Evolutionary conservation across 2,888 invertebrate species (phyloP).

Genomic region (Monoplex corrugatus): DNA sequence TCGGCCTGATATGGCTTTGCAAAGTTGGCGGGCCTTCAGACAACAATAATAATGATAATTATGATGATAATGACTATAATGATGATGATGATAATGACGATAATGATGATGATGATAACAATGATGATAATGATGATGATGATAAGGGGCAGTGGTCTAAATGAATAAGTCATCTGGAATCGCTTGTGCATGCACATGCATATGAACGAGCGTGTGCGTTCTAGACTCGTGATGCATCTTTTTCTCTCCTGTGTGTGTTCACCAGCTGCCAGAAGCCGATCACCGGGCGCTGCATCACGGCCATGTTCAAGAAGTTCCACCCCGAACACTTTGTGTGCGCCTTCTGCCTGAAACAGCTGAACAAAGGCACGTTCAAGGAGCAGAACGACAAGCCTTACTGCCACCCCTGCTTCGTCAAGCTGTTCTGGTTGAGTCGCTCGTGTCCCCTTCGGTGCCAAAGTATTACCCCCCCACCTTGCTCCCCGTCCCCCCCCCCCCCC

Average conservation of each 20-base stretch:
- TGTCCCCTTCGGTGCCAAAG: slow-evolving; percentile 15
- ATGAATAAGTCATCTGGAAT: too few relatives aligned
- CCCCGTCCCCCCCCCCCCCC: background rate
- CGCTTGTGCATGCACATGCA: too few relatives aligned
- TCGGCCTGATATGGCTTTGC: too few relatives aligned
- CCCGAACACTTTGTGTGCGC: slow-evolving; percentile 99
- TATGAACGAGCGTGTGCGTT: too few relatives aligned
- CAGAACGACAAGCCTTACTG: slow-evolving; percentile 99
- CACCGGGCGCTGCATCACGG: slow-evolving; percentile 94
- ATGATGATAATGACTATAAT: too few relatives aligned
- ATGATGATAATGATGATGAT: too few relatives aligned
- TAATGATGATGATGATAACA: too few relatives aligned
- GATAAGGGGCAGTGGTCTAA: too few relatives aligned
- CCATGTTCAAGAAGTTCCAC: slow-evolving; percentile 99
- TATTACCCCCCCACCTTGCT: background rate
- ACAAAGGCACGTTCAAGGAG: slow-evolving; percentile 99
- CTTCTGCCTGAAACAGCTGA: slow-evolving; percentile 98
- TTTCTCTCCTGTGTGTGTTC: background rate
- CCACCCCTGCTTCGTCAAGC: slow-evolving; percentile 97
- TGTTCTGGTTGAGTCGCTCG: slow-evolving; percentile 88
- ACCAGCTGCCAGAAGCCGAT: slow-evolving; percentile 98
- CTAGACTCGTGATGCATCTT: background rate
- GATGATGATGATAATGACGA: too few relatives aligned
- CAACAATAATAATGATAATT: background rate
- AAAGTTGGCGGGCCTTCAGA: too few relatives aligned